Base-by-base conservation (phyloP, 1,140 invertebrate species). In the Trichoplusia ni region DNA sequence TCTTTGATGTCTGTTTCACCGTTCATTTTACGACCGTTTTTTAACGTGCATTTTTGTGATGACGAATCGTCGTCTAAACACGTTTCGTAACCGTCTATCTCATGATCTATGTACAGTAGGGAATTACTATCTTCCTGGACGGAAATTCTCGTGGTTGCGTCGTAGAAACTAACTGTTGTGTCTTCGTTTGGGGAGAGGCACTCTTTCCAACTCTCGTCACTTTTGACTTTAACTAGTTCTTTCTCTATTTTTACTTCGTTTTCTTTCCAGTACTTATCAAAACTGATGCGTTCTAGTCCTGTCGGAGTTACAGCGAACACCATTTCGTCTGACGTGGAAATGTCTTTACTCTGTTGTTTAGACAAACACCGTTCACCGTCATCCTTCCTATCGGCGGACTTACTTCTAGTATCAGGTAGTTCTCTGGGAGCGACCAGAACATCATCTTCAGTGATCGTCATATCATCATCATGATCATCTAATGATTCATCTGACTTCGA, bases 281-380 rank as follows among this genome's bases (percentile, higher is more conserved):
- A 91, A 67, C 88, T 91, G 3, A 91, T 89, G 65, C 89, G 82
- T 74, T 91, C 90, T 65, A 91, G 67, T 0, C 90, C 90, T 2
- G 89, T 91, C 1, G 90, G 89, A 6, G 90, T 91, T 0, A 91
- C 89, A 21, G 89, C 90, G 38, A 91, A 91, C 2, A 91, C 89
- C 90, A 91, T 91, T 84, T 91, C 90, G 25, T 91, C 90, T 9
- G 90, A 91, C 0, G 90, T 91, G 0, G 90, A 91, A 11, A 91
- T 79, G 67, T 91, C 90, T 80, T 84, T 90, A 51, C 89, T 90
- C 37, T 90, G 84, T 40, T 90, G 86, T 69, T 90, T 91, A 7
- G 84, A 89, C 60, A 89, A 54, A 47, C 69, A 65, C 33, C 76
- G 75, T 40, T 86, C 81, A 21, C 56, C 67, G n/a, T 79, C 73